These are phyloP conservation scores for Ciconia stormi DNA, from an alignment of 2,113 vertebrate genomes.

Conservation along the genomic window DNA sequence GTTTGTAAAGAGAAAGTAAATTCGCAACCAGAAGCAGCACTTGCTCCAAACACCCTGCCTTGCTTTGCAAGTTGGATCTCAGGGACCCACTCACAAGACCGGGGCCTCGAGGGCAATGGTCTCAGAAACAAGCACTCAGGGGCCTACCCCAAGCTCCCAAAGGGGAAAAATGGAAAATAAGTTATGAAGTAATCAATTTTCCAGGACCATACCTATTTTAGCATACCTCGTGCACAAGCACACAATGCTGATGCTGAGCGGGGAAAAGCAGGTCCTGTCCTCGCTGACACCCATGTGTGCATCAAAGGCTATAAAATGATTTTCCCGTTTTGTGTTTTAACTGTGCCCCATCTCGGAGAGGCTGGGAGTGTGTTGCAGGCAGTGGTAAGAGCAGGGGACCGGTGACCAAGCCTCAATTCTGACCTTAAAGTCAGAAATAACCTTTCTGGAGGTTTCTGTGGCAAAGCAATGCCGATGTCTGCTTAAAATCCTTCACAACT, in stretches of 20 bases:
- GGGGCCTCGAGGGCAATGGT: rapidly evolving
- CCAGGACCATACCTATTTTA: neutral
- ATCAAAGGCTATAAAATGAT: neutral
- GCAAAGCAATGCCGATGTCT: rapidly evolving
- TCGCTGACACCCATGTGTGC: rapidly evolving
- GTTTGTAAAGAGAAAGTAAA: neutral
- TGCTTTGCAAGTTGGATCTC: neutral
- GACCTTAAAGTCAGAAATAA: neutral
- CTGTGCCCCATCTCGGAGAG: rapidly evolving
- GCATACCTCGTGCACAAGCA: rapidly evolving
- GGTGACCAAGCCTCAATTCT: neutral
- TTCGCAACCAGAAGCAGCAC: neutral
- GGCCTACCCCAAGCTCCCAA: neutral
- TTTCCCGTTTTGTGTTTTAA: neutral
- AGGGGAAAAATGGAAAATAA: neutral
- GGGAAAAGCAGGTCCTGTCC: neutral
- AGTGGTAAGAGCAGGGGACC: neutral
- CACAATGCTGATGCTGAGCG: rapidly evolving
- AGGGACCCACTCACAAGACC: neutral
- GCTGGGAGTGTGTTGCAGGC: neutral
- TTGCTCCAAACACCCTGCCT: neutral
- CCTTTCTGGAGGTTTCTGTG: neutral
- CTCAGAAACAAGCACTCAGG: neutral
- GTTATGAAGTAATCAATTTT: neutral
- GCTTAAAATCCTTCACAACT: neutral